Evolutionary conservation across 2,888 invertebrate species (phyloP).

Genomic region (Sesamia inferens): DNA sequence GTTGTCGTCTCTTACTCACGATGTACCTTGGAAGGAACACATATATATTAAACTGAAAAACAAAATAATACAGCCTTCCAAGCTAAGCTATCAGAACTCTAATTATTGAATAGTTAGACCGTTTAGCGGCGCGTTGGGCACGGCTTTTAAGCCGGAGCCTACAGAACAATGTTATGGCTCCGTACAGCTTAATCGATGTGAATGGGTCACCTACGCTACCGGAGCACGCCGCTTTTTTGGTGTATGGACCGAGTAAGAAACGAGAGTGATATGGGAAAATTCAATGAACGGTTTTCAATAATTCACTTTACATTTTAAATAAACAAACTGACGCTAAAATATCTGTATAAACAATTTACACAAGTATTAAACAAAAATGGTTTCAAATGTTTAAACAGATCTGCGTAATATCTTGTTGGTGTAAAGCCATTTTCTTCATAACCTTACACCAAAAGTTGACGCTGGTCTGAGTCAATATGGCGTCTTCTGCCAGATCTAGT

Average conservation of each 20-base stretch:
- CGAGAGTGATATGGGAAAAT: neutral
- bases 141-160: constrained; percentile 38
- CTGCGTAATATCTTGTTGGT: no score
- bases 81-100: constrained; percentile 13
- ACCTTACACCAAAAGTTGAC: no score
- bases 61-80: neutral
- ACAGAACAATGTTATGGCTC: constrained; percentile 55
- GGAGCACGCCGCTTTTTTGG: constrained; percentile 51
- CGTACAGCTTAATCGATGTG: constrained; percentile 62
- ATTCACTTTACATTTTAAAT: neutral
- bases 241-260: constrained; percentile 21
- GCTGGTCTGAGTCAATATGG: no score
- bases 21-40: no score
- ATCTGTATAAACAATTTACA: no score
- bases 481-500: no score
- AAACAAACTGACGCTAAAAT: no score
- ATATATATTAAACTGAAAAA: no score
- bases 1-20: no score
- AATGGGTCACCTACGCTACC: constrained; percentile 58
- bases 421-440: no score
- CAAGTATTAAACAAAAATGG: no score
- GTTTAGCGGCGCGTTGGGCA: constrained; percentile 24
- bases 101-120: constrained; percentile 41
- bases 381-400: no score
- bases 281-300: neutral